A percentile compares a stretch with the other conserved stretches of the same genome.
phyloP scores from a whole-genome alignment of 1,140 invertebrate genomes.

The Patella vulgata region DNA sequence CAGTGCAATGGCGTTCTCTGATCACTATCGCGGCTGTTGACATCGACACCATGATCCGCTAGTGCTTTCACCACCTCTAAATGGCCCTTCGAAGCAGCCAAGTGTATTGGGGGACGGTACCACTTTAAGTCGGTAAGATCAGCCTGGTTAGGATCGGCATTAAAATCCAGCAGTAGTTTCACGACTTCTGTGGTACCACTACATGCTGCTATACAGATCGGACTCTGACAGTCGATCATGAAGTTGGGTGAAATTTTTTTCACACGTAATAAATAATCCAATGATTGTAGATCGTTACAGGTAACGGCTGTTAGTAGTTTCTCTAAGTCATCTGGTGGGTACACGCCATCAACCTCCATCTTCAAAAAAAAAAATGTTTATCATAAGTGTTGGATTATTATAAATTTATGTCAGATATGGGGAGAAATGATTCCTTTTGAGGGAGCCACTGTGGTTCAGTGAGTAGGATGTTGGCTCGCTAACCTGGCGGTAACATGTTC shows the following conservation, averaged over 20 bases:
- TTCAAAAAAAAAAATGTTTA: no score
- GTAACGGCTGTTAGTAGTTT: conserved; percentile 37
- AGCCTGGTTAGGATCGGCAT: conserved; percentile 30
- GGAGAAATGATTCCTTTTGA: no score
- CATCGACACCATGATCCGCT: conserved; percentile 43
- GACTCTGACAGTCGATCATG: conserved; percentile 31
- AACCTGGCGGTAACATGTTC: no score
- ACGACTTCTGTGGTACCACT: conserved; percentile 35
- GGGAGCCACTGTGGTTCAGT: no score
- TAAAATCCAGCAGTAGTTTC: conserved; percentile 35
- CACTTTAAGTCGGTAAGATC: conserved; percentile 40
- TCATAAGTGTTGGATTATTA: no score
- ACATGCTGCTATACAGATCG: conserved; percentile 38
- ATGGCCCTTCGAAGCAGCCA: conserved; percentile 52
- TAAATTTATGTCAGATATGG: no score
- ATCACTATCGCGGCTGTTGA: conserved; percentile 51
- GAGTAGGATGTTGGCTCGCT: no score
- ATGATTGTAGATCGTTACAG: conserved; percentile 27
- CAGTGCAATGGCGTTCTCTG: conserved; percentile 57
- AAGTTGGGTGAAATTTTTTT: conserved; percentile 42
- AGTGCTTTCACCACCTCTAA: conserved; percentile 39
- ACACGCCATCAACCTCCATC: no score
- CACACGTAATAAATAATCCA: conserved; percentile 28
- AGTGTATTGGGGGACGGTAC: conserved; percentile 54
- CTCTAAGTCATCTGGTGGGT: not conserved